These are phyloP conservation scores for Macrotrachela quadricornifera DNA, from an alignment of 1,140 invertebrate species.

Conservation along the genomic window DNA sequence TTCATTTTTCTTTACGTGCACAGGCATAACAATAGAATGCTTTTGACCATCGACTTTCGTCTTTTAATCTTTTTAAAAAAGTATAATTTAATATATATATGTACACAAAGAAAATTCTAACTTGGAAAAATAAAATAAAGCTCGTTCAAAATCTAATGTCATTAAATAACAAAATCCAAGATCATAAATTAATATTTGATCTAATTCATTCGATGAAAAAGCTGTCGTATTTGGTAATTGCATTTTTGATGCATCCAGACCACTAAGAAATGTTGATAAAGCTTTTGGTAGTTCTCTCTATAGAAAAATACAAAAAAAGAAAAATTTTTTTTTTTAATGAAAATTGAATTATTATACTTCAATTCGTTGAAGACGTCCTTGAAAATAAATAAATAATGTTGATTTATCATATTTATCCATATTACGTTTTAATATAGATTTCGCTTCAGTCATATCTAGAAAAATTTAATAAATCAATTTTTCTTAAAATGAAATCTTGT, in stretches of 20 bases:
- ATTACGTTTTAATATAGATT: constrained; percentile 38
- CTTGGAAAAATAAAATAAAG: constrained; percentile 17
- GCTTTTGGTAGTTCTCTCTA: constrained; percentile 12
- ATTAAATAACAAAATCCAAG: constrained; percentile 45
- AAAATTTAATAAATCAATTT: constrained; percentile 17
- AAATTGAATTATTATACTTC: constrained; percentile 38
- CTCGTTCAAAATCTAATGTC: constrained; percentile 38
- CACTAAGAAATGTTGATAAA: constrained; percentile 39
- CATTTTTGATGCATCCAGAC: constrained; percentile 34
- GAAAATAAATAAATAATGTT: constrained; percentile 47
- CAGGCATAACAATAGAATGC: constrained; percentile 47
- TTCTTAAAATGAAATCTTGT: constrained; percentile 31
- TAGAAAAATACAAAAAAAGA: constrained; percentile 18
- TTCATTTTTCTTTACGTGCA: constrained; percentile 14
- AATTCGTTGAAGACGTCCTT: constrained; percentile 40
- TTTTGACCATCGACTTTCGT: constrained; percentile 36
- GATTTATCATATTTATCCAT: constrained; percentile 40
- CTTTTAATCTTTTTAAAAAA: constrained; percentile 38
- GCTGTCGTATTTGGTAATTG: too few relatives aligned
- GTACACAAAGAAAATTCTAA: too few relatives aligned
- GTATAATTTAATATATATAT: too few relatives aligned
- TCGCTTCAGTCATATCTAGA: constrained; percentile 35
- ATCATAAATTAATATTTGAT: constrained; percentile 46
- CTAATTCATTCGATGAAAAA: constrained; percentile 32
- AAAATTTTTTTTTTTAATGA: too few relatives aligned